Evolutionary conservation across 2,797 vertebrate species (phyloP), one percentile per base, ranked within the genome.

Genomic region (Alca torda): DNA sequence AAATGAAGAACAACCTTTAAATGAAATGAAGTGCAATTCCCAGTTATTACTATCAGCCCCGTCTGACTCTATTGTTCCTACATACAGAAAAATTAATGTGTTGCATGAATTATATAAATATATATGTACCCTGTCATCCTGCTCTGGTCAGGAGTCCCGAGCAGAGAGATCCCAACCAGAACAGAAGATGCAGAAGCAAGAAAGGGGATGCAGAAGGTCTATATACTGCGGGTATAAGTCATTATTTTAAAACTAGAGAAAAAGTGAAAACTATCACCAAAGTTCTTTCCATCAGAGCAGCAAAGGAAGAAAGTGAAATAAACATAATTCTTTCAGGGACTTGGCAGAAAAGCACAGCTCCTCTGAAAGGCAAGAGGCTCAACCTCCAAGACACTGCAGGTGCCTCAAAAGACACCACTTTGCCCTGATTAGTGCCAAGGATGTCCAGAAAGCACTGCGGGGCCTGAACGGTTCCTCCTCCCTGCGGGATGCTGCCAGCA

Each of bases 251-350:
- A n/a, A 63, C 8, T 3, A 13, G 16, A 78, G 31, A 39, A 86
- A 41, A 79, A 73, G 7, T 2, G 1, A 24, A 30, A 84, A 79
- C 8, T 5, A 6, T 74, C 79, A 83, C 26, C 9, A 16, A 74
- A 11, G 45, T 64, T 67, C 61, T 16, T 72, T 64, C 77, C 25
- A 26, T 21, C 1, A 0, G 5, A 79, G 50, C 26, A 82, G 33
- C 33, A 69, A 84, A 92, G 35, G 33, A 41, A 90, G n/a, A 28
- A 69, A 69, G 17, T 56, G 48, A 74, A 92, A 94, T 16, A 80
- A 92, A 57, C 4, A 35, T 8, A 68, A n/a, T 73, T 82, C 20
- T 82, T 84, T 19, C 67, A 69, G 59, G 39, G 51, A 68, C 37
- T 41, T 56, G 63, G 26, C 33, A 89, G 53, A 51, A 69, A 81